These are phyloP conservation scores for Poeciliopsis gracilis DNA, from an alignment of 2,797 vertebrate genomes.

Conservation along the genomic window DNA sequence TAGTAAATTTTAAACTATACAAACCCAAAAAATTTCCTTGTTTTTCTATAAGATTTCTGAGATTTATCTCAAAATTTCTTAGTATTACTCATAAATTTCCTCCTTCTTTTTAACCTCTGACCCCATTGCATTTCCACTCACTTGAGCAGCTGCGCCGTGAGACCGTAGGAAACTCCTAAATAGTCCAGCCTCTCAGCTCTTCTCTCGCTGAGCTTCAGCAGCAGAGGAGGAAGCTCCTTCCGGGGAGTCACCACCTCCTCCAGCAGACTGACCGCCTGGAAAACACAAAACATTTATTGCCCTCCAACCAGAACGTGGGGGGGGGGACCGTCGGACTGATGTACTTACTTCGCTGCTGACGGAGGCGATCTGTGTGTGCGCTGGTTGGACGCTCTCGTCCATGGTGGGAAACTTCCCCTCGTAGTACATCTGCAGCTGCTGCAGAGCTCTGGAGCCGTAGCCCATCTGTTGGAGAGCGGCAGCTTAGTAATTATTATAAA, in stretches of 20 bases:
- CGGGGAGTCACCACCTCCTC: slow-evolving; percentile 92
- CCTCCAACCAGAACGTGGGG: not conserved
- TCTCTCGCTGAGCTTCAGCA: slow-evolving; percentile 94
- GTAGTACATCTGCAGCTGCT: slow-evolving; percentile 94
- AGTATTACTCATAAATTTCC: not conserved
- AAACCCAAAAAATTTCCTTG: no score
- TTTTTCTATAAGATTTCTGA: no score
- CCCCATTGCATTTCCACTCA: slow-evolving; percentile 62
- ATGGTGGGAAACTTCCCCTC: slow-evolving; percentile 92
- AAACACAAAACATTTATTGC: not conserved
- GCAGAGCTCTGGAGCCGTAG: slow-evolving; percentile 91
- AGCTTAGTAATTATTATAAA: no score
- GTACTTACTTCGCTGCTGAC: slow-evolving; percentile 90
- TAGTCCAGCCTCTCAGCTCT: slow-evolving; percentile 93
- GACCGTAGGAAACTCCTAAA: slow-evolving; percentile 94
- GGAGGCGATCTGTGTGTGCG: slow-evolving; percentile 82
- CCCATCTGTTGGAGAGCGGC: slow-evolving; percentile 86
- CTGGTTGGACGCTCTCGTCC: slow-evolving; percentile 83
- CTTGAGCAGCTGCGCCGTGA: slow-evolving; percentile 93
- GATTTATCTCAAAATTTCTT: no score
- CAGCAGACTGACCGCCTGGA: slow-evolving; percentile 90
- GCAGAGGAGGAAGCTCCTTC: slow-evolving; percentile 92
- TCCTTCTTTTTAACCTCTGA: not conserved
- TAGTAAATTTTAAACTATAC: no score
- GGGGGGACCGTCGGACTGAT: not conserved